These are phyloP conservation scores for Drosophila villosipedis DNA, from an alignment of 2,888 invertebrate genomes.

Conservation along the genomic window DNA sequence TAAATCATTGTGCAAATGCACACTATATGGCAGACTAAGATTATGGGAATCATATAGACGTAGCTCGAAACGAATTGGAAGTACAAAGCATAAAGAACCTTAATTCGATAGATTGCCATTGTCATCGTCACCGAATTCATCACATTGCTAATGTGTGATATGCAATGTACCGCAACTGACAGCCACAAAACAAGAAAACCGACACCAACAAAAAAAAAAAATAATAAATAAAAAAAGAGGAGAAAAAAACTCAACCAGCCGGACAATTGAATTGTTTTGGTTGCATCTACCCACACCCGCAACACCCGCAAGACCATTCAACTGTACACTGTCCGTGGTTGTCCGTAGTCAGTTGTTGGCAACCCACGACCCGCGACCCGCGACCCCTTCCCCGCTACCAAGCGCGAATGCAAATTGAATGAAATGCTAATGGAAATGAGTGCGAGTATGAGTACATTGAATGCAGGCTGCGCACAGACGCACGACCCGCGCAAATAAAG, in stretches of 20 bases:
- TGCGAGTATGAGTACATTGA: conserved; percentile 53
- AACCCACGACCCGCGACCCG: conserved; percentile 16
- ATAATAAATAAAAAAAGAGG: conserved; percentile 25
- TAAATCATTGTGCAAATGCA: neutral
- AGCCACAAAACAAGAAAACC: conserved; percentile 58
- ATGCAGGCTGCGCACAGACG: conserved; percentile 62
- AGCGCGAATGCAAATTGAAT: conserved; percentile 75
- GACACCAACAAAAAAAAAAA: conserved; percentile 47
- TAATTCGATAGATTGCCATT: conserved; percentile 15
- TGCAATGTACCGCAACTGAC: conserved; percentile 81
- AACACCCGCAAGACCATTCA: conserved; percentile 70
- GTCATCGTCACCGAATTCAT: conserved; percentile 50
- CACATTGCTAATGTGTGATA: conserved; percentile 82
- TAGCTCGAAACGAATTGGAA: neutral
- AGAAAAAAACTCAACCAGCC: conserved; percentile 58
- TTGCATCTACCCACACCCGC: conserved; percentile 33
- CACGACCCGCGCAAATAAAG: conserved; percentile 72
- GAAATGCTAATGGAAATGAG: conserved; percentile 72
- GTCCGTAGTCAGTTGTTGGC: conserved; percentile 17
- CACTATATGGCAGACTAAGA: neutral
- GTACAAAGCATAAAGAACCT: neutral
- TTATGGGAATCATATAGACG: neutral
- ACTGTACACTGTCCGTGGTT: conserved; percentile 42
- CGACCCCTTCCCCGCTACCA: conserved; percentile 2
- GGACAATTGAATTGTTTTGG: conserved; percentile 77